These are phyloP conservation scores for Balearica regulorum DNA, from an alignment of 2,797 vertebrate genomes.

Conservation along the genomic window DNA sequence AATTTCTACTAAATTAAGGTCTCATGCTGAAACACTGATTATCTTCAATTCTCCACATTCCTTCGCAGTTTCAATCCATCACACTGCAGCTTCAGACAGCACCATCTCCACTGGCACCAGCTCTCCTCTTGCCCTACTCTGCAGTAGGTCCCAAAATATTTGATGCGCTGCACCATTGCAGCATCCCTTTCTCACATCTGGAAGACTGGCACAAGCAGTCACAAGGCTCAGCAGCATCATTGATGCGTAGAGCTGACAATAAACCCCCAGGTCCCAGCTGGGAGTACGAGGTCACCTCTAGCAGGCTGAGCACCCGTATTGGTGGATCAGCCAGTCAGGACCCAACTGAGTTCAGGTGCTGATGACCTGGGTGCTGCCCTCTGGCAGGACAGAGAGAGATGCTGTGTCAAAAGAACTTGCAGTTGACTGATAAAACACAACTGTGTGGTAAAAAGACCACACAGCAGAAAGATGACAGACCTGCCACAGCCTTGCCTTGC, in stretches of 20 bases:
- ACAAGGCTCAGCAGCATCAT: too few species aligned
- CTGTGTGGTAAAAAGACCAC: background rate
- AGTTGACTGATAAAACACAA: background rate
- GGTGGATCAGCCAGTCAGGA: background rate
- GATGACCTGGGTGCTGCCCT: background rate
- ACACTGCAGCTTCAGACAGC: background rate
- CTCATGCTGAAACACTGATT: background rate
- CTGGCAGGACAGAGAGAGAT: background rate
- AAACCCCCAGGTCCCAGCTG: background rate
- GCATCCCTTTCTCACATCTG: background rate
- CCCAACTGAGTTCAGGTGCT: background rate
- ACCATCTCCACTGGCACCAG: background rate
- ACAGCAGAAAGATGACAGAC: background rate
- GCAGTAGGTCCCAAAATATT: background rate
- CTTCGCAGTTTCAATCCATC: background rate
- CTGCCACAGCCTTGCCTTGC: too few species aligned
- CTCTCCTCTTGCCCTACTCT: background rate
- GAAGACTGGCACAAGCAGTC: too few species aligned
- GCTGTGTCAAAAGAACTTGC: background rate
- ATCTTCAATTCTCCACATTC: background rate
- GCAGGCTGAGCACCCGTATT: background rate
- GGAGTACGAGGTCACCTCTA: background rate
- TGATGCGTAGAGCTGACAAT: background rate
- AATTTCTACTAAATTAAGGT: background rate
- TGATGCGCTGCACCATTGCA: fast-evolving